Evolutionary conservation across 2,113 vertebrate genomes (phyloP).

Genomic region (Glaucidium brasilianum): DNA sequence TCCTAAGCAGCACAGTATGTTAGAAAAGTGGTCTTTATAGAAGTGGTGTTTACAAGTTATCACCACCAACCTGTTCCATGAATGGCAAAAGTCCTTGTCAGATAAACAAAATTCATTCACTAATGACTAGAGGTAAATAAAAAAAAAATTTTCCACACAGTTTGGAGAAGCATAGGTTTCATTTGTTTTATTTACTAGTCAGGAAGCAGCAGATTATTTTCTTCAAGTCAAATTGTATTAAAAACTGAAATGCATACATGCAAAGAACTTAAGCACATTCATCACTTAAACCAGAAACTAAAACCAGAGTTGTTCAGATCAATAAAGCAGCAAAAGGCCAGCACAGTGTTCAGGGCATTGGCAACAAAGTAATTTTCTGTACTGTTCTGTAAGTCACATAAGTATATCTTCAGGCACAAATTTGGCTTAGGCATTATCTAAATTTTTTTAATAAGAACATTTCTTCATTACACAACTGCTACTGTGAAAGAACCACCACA

Average conservation of each 20-base stretch:
- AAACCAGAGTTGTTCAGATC: background rate
- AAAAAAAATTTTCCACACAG: background rate
- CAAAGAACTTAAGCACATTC: background rate
- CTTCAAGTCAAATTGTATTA: background rate
- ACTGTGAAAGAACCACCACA: background rate
- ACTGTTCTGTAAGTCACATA: background rate
- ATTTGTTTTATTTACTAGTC: conserved; percentile 49
- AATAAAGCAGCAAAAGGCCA: background rate
- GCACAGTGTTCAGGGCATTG: background rate
- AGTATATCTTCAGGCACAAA: background rate
- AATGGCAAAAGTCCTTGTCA: background rate
- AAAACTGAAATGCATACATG: conserved; percentile 6
- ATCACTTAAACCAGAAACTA: background rate
- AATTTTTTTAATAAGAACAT: background rate
- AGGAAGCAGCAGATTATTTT: conserved; percentile 36
- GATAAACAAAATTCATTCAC: background rate
- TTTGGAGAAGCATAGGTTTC: background rate
- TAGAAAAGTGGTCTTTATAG: background rate
- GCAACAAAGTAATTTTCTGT: background rate
- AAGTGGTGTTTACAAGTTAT: background rate
- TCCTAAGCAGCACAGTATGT: background rate
- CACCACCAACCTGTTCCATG: background rate
- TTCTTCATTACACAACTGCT: background rate
- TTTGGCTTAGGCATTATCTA: background rate
- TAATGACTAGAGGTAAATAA: background rate